phyloP scores from a whole-genome alignment of 2,113 vertebrate genomes.

The Corydoras sp. region DNA sequence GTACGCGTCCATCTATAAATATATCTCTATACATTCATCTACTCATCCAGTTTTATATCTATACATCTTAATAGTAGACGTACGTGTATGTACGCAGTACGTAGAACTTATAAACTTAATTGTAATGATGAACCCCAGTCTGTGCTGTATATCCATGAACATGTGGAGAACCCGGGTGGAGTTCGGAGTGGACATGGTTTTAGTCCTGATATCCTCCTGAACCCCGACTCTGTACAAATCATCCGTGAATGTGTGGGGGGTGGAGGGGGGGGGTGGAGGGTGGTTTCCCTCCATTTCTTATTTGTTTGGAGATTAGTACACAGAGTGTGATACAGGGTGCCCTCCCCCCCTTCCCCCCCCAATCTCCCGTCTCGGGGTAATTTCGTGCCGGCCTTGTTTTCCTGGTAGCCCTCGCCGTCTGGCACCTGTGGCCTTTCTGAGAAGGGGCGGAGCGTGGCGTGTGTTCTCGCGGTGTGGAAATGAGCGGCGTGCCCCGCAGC shows the following conservation, averaged over 20 bases:
- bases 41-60: neutral
- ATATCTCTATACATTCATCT: neutral
- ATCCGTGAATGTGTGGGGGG: too few relatives aligned
- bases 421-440: constrained; percentile 45
- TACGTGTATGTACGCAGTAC: too few relatives aligned
- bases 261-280: neutral
- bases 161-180: too few relatives aligned
- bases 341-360: constrained; percentile 36
- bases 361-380: constrained; percentile 42
- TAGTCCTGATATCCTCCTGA: too few relatives aligned
- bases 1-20: too few relatives aligned
- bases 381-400: constrained; percentile 45
- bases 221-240: too few relatives aligned
- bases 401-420: constrained; percentile 36
- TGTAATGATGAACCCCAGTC: too few relatives aligned
- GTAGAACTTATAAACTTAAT: too few relatives aligned
- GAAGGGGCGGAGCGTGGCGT: neutral
- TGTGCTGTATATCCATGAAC: too few relatives aligned
- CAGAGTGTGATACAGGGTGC: constrained; percentile 34
- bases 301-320: constrained; percentile 8
- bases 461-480: constrained; percentile 30
- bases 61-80: too few relatives aligned
- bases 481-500: constrained; percentile 38
- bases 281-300: neutral
- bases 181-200: too few relatives aligned